Evolutionary conservation across 2,113 vertebrate species (phyloP), one percentile per base, ranked within the genome.

Genomic region (Myxocyprinus asiaticus): DNA sequence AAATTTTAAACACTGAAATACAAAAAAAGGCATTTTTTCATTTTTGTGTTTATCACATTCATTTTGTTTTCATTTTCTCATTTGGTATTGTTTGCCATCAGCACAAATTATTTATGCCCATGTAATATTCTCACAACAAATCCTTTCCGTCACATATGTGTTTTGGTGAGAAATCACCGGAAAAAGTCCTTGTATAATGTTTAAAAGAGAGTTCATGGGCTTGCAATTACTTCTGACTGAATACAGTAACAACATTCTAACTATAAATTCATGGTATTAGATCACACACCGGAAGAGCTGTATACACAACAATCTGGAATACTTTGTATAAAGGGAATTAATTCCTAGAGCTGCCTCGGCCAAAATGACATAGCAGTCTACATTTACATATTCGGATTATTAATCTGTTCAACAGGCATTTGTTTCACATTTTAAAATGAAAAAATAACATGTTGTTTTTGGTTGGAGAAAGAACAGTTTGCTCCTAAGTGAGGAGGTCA

Each of bases 381-480:
- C 10, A 47, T 33, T 1, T 1, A 33, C 3, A 3, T 33, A 33
- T 14, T 64, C 9, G 9, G 6, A 81, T 55, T 86, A 59, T 67
- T 84, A 72, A 75, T 79, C 43, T 61, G 82, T 15, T 70, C 85
- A 55, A 67, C 58, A 4, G 70, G 66, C 81, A 84, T 81, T 70
- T 83, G 87, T 85, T 88, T 89, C 53, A 71, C 58, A 80, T 89
- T 65, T 82, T 73, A 43, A 45, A 22, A 42, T 51, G 72, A 77
- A 85, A 85, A 87, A 76, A 63, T 67, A 42, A 75, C 22, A n/a
- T 84, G 69, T 69, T 80, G 77, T 87, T 86, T 89, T 66, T 81
- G 53, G 67, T 56, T 48, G 47, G 9, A 33, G 22, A 33, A 33
- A 33, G 22, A 33, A 33, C 22, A 33, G 22, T 33, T 33, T 33